These are phyloP conservation scores for Liposcelis brunnea DNA, from an alignment of 2,888 invertebrate genomes.

Conservation along the genomic window DNA sequence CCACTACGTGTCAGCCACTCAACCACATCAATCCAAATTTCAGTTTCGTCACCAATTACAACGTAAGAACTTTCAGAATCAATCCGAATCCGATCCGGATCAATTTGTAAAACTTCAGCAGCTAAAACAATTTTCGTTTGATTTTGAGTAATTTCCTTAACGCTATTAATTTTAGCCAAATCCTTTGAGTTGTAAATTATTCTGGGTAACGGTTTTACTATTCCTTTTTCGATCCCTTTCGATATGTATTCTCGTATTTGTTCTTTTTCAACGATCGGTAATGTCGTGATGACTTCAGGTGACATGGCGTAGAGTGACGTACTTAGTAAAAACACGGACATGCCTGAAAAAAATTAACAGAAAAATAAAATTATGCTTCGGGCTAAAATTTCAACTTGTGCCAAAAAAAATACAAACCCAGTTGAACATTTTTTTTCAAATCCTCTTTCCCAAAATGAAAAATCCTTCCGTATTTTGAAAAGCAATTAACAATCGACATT, in stretches of 20 bases:
- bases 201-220: slow-evolving; percentile 33
- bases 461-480: slow-evolving; percentile 36
- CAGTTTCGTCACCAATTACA: slow-evolving; percentile 24
- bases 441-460: slow-evolving; percentile 42
- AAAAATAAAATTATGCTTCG: background rate
- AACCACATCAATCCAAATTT: too few species aligned
- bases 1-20: too few species aligned
- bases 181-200: slow-evolving; percentile 20
- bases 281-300: slow-evolving; percentile 36
- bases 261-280: slow-evolving; percentile 28
- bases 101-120: background rate
- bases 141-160: background rate
- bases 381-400: background rate
- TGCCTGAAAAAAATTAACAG: slow-evolving; percentile 25
- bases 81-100: slow-evolving; percentile 25
- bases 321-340: slow-evolving; percentile 38
- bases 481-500: slow-evolving; percentile 33
- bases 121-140: too few species aligned
- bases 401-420: slow-evolving; percentile 23
- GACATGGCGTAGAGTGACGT: slow-evolving; percentile 39
- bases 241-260: slow-evolving; percentile 30
- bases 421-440: slow-evolving; percentile 33
- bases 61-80: slow-evolving; percentile 30
- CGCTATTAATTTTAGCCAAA: slow-evolving; percentile 11
- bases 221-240: slow-evolving; percentile 32